phyloP scores from a whole-genome alignment of 2,797 vertebrate species.

The Myotis pilosus region DNA sequence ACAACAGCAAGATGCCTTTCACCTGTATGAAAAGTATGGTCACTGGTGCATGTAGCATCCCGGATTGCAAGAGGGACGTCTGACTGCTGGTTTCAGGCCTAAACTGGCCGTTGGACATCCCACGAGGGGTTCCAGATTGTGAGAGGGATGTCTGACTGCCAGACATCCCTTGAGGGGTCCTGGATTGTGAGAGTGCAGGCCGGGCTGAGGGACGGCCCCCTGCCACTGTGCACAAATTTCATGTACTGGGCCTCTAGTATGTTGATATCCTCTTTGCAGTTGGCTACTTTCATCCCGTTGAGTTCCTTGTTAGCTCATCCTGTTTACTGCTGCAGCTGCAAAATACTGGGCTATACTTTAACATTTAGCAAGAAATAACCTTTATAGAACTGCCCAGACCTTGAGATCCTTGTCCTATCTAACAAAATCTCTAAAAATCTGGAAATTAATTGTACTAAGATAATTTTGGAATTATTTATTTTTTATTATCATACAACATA shows the following conservation, averaged over 20 bases:
- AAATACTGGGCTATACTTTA: not conserved
- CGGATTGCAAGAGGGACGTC: too few species aligned
- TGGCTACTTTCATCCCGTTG: not conserved
- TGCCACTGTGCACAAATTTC: too few species aligned
- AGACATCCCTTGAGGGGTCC: too few species aligned
- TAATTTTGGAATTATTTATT: constrained; percentile 15
- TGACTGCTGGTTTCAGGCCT: too few species aligned
- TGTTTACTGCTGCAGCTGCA: not conserved
- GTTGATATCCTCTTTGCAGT: not conserved
- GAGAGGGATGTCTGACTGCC: too few species aligned
- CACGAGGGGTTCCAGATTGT: too few species aligned
- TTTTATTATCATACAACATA: constrained; percentile 30
- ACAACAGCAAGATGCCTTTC: too few species aligned
- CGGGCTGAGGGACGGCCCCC: too few species aligned
- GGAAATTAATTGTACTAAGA: constrained; percentile 21
- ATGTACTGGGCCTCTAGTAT: not conserved
- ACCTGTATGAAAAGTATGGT: too few species aligned
- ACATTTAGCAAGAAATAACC: not conserved
- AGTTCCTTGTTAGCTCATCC: not conserved
- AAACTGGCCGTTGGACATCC: too few species aligned
- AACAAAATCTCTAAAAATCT: constrained; percentile 30
- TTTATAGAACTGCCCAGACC: not conserved
- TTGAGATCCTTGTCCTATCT: not conserved
- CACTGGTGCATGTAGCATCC: too few species aligned
- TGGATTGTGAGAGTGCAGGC: too few species aligned